Base-by-base conservation (phyloP, 2,888 invertebrate genomes). In the Falcaria lacertinaria region DNA sequence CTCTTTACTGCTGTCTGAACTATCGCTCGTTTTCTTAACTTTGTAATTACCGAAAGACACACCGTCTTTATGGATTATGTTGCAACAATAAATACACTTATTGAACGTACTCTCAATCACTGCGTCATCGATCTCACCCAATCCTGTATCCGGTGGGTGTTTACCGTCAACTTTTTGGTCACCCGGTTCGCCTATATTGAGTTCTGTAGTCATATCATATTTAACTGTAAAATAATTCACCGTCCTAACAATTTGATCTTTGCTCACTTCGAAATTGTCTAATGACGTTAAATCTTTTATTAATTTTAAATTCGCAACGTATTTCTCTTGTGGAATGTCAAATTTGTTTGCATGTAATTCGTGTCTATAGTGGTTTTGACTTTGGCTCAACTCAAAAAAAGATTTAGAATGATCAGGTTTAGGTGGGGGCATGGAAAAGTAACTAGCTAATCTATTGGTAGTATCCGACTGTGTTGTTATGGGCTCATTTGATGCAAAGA, bases 351-450 rank as follows among this genome's bases (percentile, higher is more conserved):
- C 38, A 39, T 19, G 4, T 22, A 6, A 3, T 14, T 25, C 37
- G 19, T 42, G 81, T 54, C 82, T 76, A 22, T 82, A 86, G 48
- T 88, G 87, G 35, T 86, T 78, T 75, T 87, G 85, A 44, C 86
- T 80, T 46, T 84, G 77, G 62, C 89, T 88, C 42, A 88, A 69
- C 57, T 89, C 88, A 87, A 89, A 89, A 89, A 89, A 89, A 84
- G 88, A 80, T 54, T 88, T 88, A 14, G 80, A 65, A 33, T 72
- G 78, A 1, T 87, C 85, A 0, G 79, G 65, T 72, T 83, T 78
- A 0, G 73, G 48, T 25, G 83, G 79, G 0, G 87, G 81, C 1
- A 80, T 53, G 5, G 76, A 58, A 41, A 89, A 89, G 45, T 89
- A 89, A 42, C 88, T 88, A 2, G 89, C 88, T 48, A 89, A 48